Conservation (phyloP, 1,140 invertebrate genomes). For the Vollenhovia emeryi region DNA sequence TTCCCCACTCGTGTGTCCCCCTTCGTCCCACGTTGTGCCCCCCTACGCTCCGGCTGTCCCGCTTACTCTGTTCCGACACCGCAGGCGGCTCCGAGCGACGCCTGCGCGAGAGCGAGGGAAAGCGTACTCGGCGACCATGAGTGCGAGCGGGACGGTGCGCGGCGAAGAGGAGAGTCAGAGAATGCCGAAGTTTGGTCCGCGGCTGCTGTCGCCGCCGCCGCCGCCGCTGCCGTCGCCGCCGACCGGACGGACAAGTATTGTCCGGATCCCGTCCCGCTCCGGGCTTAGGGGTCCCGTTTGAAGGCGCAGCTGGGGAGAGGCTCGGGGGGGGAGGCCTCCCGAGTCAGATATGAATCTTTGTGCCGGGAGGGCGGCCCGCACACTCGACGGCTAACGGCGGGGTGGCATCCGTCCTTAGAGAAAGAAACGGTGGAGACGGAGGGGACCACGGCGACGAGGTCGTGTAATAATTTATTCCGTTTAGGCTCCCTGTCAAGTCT, state of each 20-base stretch:
- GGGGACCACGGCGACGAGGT: slow-evolving; percentile 53
- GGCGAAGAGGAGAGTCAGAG: slow-evolving; percentile 59
- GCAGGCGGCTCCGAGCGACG: slow-evolving; percentile 66
- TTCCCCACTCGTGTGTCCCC: slow-evolving; percentile 45
- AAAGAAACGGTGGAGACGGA: not conserved
- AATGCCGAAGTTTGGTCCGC: slow-evolving; percentile 83
- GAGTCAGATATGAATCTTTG: slow-evolving; percentile 83
- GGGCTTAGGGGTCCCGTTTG: slow-evolving; percentile 82
- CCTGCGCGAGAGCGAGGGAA: slow-evolving; percentile 56
- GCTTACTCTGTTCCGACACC: slow-evolving; percentile 58
- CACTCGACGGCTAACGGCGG: slow-evolving; percentile 70
- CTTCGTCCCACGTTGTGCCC: slow-evolving; percentile 13
- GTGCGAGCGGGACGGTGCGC: slow-evolving; percentile 26
- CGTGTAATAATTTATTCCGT: slow-evolving; percentile 83
- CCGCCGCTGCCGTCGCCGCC: slow-evolving; percentile 59
- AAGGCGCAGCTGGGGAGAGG: slow-evolving; percentile 66
- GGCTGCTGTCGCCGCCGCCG: slow-evolving; percentile 44
- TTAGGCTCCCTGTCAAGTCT: slow-evolving; percentile 76
- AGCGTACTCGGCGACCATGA: slow-evolving; percentile 31
- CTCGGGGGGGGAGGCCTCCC: slow-evolving; percentile 58
- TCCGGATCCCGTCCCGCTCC: slow-evolving; percentile 81
- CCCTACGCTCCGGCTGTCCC: slow-evolving; percentile 41
- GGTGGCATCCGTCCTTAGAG: slow-evolving; percentile 60
- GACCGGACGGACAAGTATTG: slow-evolving; percentile 79
- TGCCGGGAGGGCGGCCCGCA: slow-evolving; percentile 71